Evolutionary conservation across 2,888 invertebrate genomes (phyloP).

Genomic region (Ichneumon xanthorius): DNA sequence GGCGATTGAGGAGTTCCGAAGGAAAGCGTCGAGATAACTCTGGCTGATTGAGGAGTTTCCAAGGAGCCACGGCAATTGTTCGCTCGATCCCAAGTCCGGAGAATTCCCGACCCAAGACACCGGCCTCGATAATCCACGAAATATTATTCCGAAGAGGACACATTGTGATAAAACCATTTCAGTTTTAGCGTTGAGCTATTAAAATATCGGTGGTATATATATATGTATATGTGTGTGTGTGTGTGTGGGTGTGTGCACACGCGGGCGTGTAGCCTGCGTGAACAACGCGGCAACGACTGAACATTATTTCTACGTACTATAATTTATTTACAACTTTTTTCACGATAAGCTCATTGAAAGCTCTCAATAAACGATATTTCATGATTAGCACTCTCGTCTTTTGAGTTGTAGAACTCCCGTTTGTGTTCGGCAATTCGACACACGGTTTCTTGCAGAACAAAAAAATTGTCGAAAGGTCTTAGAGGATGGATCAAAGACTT

Average conservation of each 20-base stretch:
- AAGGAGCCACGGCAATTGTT: constrained; percentile 23
- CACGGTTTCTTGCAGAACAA: background rate
- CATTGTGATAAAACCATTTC: constrained; percentile 54
- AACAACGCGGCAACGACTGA: constrained; percentile 55
- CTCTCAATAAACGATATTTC: constrained; percentile 56
- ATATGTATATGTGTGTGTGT: constrained; percentile 3
- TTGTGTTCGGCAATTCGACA: background rate
- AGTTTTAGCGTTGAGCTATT: constrained; percentile 29
- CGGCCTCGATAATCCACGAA: background rate
- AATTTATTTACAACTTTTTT: constrained; percentile 60
- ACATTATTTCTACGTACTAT: constrained; percentile 49
- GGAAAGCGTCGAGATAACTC: constrained; percentile 76
- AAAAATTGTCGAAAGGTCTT: background rate
- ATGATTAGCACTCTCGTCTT: background rate
- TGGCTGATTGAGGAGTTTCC: constrained; percentile 77
- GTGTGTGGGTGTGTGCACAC: background rate
- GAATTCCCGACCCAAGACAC: background rate
- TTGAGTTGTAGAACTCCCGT: background rate
- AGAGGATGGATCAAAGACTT: too few relatives aligned
- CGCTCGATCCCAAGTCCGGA: background rate
- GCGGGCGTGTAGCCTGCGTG: constrained; percentile 25
- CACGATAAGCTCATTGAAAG: constrained; percentile 17
- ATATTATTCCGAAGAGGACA: constrained; percentile 13
- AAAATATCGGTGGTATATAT: background rate
- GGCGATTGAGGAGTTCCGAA: too few relatives aligned